These are phyloP conservation scores for Brachyhypopomus gauderio DNA, from an alignment of 2,113 vertebrate genomes.

Conservation along the genomic window DNA sequence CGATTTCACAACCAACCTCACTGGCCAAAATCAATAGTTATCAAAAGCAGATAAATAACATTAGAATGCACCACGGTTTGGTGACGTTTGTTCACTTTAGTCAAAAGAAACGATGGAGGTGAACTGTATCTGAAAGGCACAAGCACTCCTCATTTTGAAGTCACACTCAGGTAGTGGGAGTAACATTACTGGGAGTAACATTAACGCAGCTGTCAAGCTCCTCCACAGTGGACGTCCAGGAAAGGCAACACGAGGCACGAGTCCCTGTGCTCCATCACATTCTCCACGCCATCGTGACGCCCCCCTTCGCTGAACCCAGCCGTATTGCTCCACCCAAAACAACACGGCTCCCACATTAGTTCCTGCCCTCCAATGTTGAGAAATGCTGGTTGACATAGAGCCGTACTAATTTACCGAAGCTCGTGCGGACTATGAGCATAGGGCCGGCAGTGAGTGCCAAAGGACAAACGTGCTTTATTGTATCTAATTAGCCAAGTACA, in stretches of 20 bases:
- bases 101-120: background rate
- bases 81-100: background rate
- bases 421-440: conserved; percentile 56
- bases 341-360: conserved; percentile 69
- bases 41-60: background rate
- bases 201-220: background rate
- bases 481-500: conserved; percentile 68
- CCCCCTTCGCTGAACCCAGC: background rate
- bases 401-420: conserved; percentile 56
- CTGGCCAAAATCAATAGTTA: conserved; percentile 13
- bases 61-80: background rate
- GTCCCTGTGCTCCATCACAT: conserved; percentile 26
- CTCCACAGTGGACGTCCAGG: background rate
- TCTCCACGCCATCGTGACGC: conserved; percentile 24
- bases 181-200: conserved; percentile 5
- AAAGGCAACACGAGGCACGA: background rate
- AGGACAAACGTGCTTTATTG: conserved; percentile 61
- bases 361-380: conserved; percentile 64
- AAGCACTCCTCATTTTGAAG: background rate
- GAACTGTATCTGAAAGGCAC: background rate
- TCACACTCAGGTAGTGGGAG: background rate
- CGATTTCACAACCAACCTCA: conserved; percentile 18
- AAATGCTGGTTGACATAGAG: conserved; percentile 62
- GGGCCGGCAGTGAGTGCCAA: conserved; percentile 44
- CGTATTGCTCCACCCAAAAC: conserved; percentile 65